Base-by-base conservation (phyloP, 2,888 invertebrate genomes). In the Corbicula japonica region DNA sequence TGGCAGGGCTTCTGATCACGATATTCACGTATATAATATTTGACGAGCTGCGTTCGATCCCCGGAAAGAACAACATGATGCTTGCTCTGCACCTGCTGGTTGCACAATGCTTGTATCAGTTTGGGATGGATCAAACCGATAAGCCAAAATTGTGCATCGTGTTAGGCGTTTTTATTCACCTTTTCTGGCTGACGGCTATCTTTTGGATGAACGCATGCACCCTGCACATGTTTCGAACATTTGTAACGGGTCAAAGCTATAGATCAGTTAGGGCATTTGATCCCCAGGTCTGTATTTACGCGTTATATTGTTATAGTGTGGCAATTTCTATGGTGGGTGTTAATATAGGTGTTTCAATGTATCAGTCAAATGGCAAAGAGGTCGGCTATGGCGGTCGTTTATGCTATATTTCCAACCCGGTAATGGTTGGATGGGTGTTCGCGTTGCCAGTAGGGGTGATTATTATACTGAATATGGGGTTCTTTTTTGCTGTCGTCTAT, bases 161-260 rank as follows among this genome's bases (percentile, higher is more conserved):
- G 1, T 56, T 84, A 1, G 84, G 84, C 0, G 69, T 77, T 44
- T 50, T 80, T 23, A 80, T 84, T 3, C 84, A 84, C 48, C 54
- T 73, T 12, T 82, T 82, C 30, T 84, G 82, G 82, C 76, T 84
- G 12, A 79, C 77, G 6, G 77, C 80, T 10, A 77, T 84, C 28
- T 71, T 84, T 32, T 84, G 84, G 84, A 84, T 82, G 84, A 84
- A 84, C 48, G 79, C 76, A 26, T 84, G 84, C 38, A 80, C 84
- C n/a, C 35, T 84, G 46, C 84, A 84, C 52, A 84, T 84, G 84
- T 84, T 80, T 30, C 74, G 84, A 18, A 81, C 81, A 6, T 84
- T 84, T 63, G 83, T 83, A 1, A 80, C 83, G 1, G 83, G 83
- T 26, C 79, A 83, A 48, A 83, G 79, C 34, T 83, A 83, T 30